These are phyloP conservation scores for Drosophila saltans DNA, from an alignment of 1,140 invertebrate species.

Conservation along the genomic window DNA sequence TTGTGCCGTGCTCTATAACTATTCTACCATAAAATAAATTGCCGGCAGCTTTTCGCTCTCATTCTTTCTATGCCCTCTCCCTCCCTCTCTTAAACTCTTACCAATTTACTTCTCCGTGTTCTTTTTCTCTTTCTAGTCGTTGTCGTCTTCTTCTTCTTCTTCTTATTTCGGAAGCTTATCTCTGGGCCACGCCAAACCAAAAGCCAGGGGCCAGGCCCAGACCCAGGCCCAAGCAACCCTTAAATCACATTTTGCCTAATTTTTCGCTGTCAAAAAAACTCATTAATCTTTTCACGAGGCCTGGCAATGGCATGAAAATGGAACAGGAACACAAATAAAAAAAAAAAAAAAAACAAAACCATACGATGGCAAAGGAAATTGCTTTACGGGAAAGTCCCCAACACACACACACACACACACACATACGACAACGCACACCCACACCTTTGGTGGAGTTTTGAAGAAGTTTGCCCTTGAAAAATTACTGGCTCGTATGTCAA, in stretches of 20 bases:
- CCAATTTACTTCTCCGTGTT: background rate
- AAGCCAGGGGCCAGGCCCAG: constrained; percentile 30
- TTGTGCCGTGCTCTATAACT: constrained; percentile 64
- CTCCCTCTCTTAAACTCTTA: no score
- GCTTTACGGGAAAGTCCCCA: constrained; percentile 60
- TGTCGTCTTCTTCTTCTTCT: background rate
- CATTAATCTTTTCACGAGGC: constrained; percentile 72
- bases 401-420: constrained; percentile 39
- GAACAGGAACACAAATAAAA: constrained; percentile 52
- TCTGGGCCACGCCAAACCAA: constrained; percentile 63
- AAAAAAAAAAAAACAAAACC: constrained; percentile 45
- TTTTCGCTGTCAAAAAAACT: constrained; percentile 81
- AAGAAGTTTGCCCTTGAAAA: constrained; percentile 75
- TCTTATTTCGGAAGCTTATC: constrained; percentile 54
- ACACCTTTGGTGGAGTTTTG: constrained; percentile 55
- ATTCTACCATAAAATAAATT: constrained; percentile 76
- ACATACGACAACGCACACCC: constrained; percentile 30
- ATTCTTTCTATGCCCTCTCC: background rate
- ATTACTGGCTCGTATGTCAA: constrained; percentile 75
- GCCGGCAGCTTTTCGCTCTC: constrained; percentile 51
- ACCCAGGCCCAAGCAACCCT: constrained; percentile 59
- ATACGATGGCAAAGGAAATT: constrained; percentile 73
- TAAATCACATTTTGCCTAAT: constrained; percentile 82
- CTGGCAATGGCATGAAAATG: constrained; percentile 78
- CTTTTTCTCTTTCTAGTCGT: background rate